Base-by-base conservation (phyloP, 2,797 vertebrate genomes). In the Poeciliopsis presidionis region DNA sequence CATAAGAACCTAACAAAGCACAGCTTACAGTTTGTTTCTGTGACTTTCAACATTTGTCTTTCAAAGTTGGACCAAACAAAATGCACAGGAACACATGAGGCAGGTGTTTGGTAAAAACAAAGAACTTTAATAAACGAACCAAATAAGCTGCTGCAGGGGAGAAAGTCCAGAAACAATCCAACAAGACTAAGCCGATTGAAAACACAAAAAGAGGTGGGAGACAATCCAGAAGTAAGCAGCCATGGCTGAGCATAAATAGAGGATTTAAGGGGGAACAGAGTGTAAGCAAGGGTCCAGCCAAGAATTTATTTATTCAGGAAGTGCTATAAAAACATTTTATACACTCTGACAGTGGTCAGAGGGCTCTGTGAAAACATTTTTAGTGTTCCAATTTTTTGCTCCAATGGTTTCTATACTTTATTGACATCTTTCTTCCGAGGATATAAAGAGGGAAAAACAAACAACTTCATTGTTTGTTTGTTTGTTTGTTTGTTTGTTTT, bases 191-290 rank as follows among this genome's bases (percentile, higher is more conserved):
- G 25, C 47, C n/a, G 46, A 47, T 33, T 63, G 74, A 55, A 71
- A 57, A 70, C 39, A 69, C 30, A 43, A 43, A 70, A 76, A 53
- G 46, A 43, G 22, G 33, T 36, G 36, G 61, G 63, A 67, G 30
- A 47, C 59, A 67, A 69, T 69, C 47, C n/a, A 43, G 49, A 28
- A 45, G 39, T n/a, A 51, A 36, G 36, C 59, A 67, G 25, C 28
- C 36, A 28, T 45, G 75, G 16, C 65, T 69, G 47, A 53, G 49
- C 75, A 55, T 76, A 18, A 76, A 51, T 36, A 74, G 36, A 43
- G 36, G 36, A 55, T 76, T 28, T 70, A 33, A n/a, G 14, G 6
- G 4, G 16, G n/a, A 76, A 69, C 63, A 30, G 13, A 53, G 16
- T 2, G 51, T 28, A 43, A 67, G 14, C 46, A 76, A 53, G 7